These are phyloP conservation scores for Limosa lapponica DNA, from an alignment of 2,797 vertebrate genomes.

Conservation along the genomic window DNA sequence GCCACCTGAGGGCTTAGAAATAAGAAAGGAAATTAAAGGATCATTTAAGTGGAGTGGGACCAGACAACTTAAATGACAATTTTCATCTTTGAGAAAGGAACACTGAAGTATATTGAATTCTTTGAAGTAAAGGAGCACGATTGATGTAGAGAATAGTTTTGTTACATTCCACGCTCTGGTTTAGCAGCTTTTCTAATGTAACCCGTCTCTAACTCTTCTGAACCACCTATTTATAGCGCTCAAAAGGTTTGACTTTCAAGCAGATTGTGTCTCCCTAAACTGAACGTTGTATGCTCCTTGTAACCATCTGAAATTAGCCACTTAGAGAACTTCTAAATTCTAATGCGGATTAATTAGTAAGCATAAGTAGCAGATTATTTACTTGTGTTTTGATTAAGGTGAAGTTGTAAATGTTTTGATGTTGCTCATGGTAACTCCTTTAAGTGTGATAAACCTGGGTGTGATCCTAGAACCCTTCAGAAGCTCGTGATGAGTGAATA, in stretches of 20 bases:
- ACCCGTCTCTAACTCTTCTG: not conserved
- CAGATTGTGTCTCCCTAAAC: not conserved
- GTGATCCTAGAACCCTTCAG: not conserved
- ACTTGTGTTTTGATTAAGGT: not conserved
- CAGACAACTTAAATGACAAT: conserved; percentile 50
- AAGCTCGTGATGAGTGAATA: not conserved
- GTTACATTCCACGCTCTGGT: conserved; percentile 56
- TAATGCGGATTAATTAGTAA: not conserved
- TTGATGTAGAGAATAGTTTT: conserved; percentile 47
- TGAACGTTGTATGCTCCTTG: not conserved
- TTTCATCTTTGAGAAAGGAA: conserved; percentile 59
- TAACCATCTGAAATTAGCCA: not conserved
- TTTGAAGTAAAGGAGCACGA: conserved; percentile 66
- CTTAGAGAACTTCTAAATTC: not conserved
- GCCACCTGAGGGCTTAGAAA: conserved; percentile 85
- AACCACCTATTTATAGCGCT: conserved; percentile 35
- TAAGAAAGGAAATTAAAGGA: conserved; percentile 95
- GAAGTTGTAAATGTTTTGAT: not conserved
- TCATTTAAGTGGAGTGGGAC: conserved; percentile 86
- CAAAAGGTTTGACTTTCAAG: not conserved
- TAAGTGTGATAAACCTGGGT: not conserved
- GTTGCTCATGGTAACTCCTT: not conserved
- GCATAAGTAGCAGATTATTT: not conserved
- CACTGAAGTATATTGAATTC: conserved; percentile 69
- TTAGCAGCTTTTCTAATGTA: conserved; percentile 25